Evolutionary conservation across 2,797 vertebrate genomes (phyloP).

Genomic region (Clamator glandarius): DNA sequence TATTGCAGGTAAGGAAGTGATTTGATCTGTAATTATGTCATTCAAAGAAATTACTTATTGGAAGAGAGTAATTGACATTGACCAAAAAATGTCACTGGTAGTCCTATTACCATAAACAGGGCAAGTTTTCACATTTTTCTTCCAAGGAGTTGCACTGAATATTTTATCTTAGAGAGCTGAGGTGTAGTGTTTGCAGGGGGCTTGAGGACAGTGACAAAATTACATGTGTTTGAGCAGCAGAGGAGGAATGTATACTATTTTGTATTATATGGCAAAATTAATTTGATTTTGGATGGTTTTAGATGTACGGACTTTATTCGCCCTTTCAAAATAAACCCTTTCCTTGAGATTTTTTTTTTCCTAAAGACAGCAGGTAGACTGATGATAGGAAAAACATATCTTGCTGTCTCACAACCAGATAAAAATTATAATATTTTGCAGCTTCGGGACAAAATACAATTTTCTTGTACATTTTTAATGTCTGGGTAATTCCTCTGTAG

Average conservation of each 20-base stretch:
- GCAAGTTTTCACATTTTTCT: not conserved
- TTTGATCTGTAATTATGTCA: not conserved
- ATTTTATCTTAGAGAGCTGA: not conserved
- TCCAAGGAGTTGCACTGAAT: not conserved
- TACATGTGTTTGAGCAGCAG: fast-evolving
- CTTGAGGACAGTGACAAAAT: fast-evolving
- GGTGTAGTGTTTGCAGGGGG: not conserved
- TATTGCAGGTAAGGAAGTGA: not conserved
- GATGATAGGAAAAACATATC: not conserved
- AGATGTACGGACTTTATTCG: not conserved
- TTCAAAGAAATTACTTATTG: not conserved
- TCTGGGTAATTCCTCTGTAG: not conserved
- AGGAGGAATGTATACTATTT: not conserved
- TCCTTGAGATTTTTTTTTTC: not conserved
- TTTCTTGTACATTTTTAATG: not conserved
- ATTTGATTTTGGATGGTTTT: not conserved
- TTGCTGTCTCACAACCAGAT: not conserved
- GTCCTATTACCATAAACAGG: not conserved
- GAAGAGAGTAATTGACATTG: not conserved
- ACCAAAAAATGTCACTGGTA: not conserved
- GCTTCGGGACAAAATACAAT: not conserved
- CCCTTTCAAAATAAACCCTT: not conserved
- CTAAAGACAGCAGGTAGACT: not conserved
- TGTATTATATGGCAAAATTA: not conserved
- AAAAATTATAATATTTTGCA: not conserved